Percentiles rank a stretch among this genome's conserved stretches.
Conservation (phyloP, 2,888 invertebrate species). For the Xestia xanthographa region DNA sequence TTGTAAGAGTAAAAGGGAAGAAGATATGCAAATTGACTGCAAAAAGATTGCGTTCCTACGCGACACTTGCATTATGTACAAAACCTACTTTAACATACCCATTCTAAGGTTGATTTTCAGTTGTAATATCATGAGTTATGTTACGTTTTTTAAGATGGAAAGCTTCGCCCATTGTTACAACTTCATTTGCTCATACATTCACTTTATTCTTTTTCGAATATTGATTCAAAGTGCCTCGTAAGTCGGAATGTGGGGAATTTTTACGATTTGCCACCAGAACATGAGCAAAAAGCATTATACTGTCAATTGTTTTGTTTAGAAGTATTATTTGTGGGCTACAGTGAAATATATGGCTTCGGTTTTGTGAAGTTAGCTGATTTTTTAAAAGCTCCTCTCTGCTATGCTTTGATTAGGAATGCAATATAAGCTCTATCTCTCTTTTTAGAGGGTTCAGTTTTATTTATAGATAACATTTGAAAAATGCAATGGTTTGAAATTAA, state of each 20-base stretch:
- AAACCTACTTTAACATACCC: conserved; percentile 21
- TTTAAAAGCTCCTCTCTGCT: not conserved
- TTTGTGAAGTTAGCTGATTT: conserved; percentile 30
- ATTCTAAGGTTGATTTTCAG: conserved; percentile 34
- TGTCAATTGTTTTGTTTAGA: conserved; percentile 65
- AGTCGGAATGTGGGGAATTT: conserved; percentile 86
- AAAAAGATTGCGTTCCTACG: conserved; percentile 63
- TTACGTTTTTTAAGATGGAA: conserved; percentile 58
- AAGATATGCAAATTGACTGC: conserved; percentile 81
- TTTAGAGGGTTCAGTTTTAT: not conserved
- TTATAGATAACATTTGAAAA: not conserved
- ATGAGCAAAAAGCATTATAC: conserved; percentile 67
- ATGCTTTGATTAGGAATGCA: not conserved
- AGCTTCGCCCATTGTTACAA: conserved; percentile 84
- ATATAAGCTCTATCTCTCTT: not conserved
- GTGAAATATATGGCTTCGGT: conserved; percentile 60
- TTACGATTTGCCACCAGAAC: conserved; percentile 84
- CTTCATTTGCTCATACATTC: conserved; percentile 86
- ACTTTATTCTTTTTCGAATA: conserved; percentile 83
- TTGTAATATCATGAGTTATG: conserved; percentile 57
- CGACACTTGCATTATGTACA: conserved; percentile 5
- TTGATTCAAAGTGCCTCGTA: conserved; percentile 88
- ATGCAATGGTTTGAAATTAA: not conserved
- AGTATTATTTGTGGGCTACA: conserved; percentile 53
- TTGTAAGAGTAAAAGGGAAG: conserved; percentile 79